Percentiles rank a stretch among this genome's conserved stretches.
Evolutionary conservation across 2,113 vertebrate species (phyloP).

Genomic region (Bambusicola thoracicus): DNA sequence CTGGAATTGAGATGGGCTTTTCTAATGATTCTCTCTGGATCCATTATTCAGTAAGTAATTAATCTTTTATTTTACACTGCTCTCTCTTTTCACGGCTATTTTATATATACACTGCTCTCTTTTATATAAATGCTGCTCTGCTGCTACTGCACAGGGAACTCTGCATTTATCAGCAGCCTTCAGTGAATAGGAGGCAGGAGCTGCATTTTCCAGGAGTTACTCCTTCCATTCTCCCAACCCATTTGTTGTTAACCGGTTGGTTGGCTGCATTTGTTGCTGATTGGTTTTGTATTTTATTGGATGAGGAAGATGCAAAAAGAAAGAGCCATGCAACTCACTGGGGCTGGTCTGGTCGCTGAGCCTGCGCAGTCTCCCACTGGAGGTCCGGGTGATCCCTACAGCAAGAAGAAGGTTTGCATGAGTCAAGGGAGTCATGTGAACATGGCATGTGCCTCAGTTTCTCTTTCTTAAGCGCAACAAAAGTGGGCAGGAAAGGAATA

Average conservation of each 20-base stretch:
- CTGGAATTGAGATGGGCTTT: not conserved
- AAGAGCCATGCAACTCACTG: slow-evolving; percentile 59
- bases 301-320: not conserved
- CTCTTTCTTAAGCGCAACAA: not conserved
- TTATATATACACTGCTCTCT: not conserved
- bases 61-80: not conserved
- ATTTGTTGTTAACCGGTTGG: no score
- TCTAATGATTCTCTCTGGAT: slow-evolving; percentile 21
- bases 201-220: not conserved
- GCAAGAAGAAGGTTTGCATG: not conserved
- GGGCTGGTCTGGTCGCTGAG: slow-evolving; percentile 66
- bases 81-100: not conserved
- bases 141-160: not conserved
- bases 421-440: not conserved
- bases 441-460: rapidly evolving
- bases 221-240: not conserved
- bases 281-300: not conserved
- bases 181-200: not conserved
- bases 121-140: rapidly evolving
- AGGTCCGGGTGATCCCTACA: slow-evolving; percentile 73
- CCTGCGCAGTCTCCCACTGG: slow-evolving; percentile 73
- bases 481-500: not conserved
- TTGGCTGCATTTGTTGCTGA: no score
- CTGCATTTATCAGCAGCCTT: not conserved
- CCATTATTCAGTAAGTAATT: not conserved